These are phyloP conservation scores for Myopa testacea DNA, from an alignment of 2,888 invertebrate genomes.

Conservation along the genomic window DNA sequence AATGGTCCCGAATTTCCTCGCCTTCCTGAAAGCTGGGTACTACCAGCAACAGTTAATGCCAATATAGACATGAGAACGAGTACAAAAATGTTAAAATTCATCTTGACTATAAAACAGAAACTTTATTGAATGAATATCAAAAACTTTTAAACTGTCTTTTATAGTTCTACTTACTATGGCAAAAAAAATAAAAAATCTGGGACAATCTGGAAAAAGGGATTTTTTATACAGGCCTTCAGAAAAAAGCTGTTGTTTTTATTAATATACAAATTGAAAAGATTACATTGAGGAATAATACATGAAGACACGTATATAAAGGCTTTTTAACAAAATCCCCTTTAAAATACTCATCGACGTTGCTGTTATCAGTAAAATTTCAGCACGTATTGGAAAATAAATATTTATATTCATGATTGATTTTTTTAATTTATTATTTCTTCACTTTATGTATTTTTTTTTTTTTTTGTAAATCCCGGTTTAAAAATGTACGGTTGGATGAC, in stretches of 20 bases:
- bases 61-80: slow-evolving; percentile 11
- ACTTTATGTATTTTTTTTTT: slow-evolving; percentile 1
- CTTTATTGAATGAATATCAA: too few relatives aligned
- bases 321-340: too few relatives aligned
- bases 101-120: slow-evolving; percentile 11
- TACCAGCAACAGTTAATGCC: slow-evolving; percentile 15
- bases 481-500: background rate
- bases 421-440: too few relatives aligned
- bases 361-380: slow-evolving; percentile 11
- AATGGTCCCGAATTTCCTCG: background rate
- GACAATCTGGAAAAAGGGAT: too few relatives aligned
- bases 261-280: too few relatives aligned
- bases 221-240: too few relatives aligned
- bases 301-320: too few relatives aligned
- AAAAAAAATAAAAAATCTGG: too few relatives aligned
- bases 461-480: background rate
- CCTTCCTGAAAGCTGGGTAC: background rate
- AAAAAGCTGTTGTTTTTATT: too few relatives aligned
- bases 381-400: background rate
- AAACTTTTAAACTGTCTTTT: too few relatives aligned
- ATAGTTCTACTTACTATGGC: too few relatives aligned
- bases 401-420: background rate
- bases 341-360: background rate
- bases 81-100: slow-evolving; percentile 27
- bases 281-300: too few relatives aligned